Evolutionary conservation across 2,888 invertebrate genomes (phyloP), one percentile per base, ranked within the genome.

Genomic region (Drosophila quasianomalipes): DNA sequence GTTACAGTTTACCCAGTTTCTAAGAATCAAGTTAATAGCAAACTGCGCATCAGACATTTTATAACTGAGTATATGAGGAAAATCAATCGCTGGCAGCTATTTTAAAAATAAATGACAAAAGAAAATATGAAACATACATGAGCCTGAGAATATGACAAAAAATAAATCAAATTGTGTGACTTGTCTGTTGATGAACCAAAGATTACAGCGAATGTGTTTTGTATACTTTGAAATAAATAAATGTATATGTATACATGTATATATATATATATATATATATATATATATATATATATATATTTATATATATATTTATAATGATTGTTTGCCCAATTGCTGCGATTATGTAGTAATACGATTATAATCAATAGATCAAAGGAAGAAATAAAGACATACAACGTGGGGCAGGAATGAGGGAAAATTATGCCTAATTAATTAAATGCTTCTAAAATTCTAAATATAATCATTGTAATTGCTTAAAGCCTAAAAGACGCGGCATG

Each of bases 401-500:
- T 47, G 9, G 9, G 16, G 4, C 1, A 16, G 26, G 16, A 16
- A 28, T 16, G 16, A 16, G 26, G 16, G 4, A 1, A 57, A 65
- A 65, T 68, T 28, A 22, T 37, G 31, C 28, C n/a, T 33, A 33
- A 22, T 31, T 63, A 58, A 44, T 22, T 30, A 30, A 30, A 30
- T 58, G 41, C 41, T 30, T 41, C 16, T 2, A 16, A 55, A 76
- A 65, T 62, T 62, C 59, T 58, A 51, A 77, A 64, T 58, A 53
- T 28, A 57, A 47, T 63, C 60, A 12, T 19, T 39, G 26, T 19
- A 49, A 44, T 37, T 49, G 41, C 19, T 47, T 28, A 16, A 41
- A 47, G 28, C n/a, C 12, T 47, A 39, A 72, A 72, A 28, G 60
- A 52, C 4, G 33, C n/a, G 10, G 30, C 39, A n/a, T 30, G 22